Conservation (phyloP, 2,113 vertebrate genomes). For the Leptosomus discolor region DNA sequence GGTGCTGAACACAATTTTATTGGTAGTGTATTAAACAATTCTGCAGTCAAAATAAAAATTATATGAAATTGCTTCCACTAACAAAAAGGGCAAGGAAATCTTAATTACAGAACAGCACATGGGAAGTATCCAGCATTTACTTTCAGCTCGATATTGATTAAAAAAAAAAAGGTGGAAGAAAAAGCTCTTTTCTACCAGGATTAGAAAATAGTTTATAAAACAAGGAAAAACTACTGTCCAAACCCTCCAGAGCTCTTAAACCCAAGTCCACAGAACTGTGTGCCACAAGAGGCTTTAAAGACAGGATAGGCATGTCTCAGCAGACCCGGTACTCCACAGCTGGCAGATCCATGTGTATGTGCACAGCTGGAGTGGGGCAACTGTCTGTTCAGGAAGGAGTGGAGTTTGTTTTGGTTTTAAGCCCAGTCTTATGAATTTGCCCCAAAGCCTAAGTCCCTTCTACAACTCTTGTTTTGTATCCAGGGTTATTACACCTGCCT, state of each 20-base stretch:
- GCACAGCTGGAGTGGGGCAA: neutral
- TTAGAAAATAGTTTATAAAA: neutral
- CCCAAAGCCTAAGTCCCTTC: neutral
- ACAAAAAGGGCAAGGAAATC: neutral
- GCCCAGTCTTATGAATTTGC: neutral
- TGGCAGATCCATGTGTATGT: neutral
- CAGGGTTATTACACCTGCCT: neutral
- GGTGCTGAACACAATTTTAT: neutral
- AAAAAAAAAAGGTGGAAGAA: neutral
- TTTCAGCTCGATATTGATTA: neutral
- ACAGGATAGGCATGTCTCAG: neutral
- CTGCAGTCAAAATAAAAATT: neutral
- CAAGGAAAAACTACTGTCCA: neutral
- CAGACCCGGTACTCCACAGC: neutral
- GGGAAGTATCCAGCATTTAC: neutral
- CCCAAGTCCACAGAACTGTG: accelerated
- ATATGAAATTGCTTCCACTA: neutral
- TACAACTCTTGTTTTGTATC: neutral
- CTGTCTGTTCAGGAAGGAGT: neutral
- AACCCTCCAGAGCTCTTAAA: neutral
- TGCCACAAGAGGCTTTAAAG: neutral
- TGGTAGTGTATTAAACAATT: neutral
- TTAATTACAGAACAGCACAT: neutral
- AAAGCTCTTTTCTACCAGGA: neutral
- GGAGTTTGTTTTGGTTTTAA: neutral